Base-by-base conservation (phyloP, 1,140 invertebrate genomes). In the Adelges cooleyi region DNA sequence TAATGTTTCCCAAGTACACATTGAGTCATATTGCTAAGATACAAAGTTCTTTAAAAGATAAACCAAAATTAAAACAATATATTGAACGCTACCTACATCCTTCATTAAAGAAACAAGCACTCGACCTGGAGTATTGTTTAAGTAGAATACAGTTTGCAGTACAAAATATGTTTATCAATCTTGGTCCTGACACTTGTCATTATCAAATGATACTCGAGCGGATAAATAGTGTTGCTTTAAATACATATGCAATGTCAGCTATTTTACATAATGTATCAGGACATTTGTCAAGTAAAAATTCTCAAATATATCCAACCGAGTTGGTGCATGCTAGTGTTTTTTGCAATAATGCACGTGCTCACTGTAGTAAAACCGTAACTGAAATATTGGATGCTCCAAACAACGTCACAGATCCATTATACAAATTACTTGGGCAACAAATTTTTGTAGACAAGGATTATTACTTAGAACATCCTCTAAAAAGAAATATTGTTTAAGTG, bases 1-100 rank as follows among this genome's bases (percentile, higher is more conserved):
- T 62, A n/a, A 62, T 62, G 56, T 62, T 62, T 33, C 56, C 56
- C 2, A 48, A 62, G 15, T 62, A 62, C n/a, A 62, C 56, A 33
- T 3, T 62, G 18, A 33, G 1, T 48, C 42, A 62, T 48, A 62
- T 62, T 22, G 9, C 46, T 15, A 48, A 6, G 46, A 62, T 62
- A 1, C 56, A 62, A 29, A 40, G 40, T 18, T 22, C 23, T 1
- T 33, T 62, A n/a, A 62, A 33, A 22, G 10, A 62, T 20, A 48
- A 62, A 33, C 56, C 56, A 15, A 62, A 62, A 48, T 62, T 62
- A 8, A 62, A 9, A 11, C 15, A 33, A 29, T 33, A 46, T 15
- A 17, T 62, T 33, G 56, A 46, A 18, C 42, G 33, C 1, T 22
- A 62, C 23, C 4, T 62, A 17, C 56, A 62, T 29, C 56, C 56